Percentiles rank a stretch among this genome's conserved stretches.
These are phyloP conservation scores for Hippoglossus stenolepis DNA, from an alignment of 2,113 vertebrate species.

Conservation along the genomic window DNA sequence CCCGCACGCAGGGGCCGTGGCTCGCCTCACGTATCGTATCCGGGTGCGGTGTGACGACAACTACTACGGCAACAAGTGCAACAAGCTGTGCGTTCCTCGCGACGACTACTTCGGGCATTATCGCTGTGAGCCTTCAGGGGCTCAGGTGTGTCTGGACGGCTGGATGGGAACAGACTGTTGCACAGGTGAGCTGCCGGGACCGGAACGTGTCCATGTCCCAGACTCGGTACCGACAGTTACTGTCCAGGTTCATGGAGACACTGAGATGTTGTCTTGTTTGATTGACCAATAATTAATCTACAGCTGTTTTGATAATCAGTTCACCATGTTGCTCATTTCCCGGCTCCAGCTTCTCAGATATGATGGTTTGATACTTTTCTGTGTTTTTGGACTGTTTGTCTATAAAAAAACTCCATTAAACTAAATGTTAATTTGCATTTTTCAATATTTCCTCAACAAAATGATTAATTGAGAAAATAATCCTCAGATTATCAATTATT, in stretches of 20 bases:
- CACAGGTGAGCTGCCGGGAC: conserved; percentile 81
- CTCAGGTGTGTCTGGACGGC: conserved; percentile 93
- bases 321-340: too few species aligned
- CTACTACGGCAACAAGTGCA: conserved; percentile 94
- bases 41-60: conserved; percentile 92
- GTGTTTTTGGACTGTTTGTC: too few species aligned
- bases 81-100: conserved; percentile 93
- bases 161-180: conserved; percentile 94
- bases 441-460: too few species aligned
- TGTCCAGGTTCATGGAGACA: too few species aligned
- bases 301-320: too few species aligned
- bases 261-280: too few species aligned
- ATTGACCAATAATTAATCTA: neutral
- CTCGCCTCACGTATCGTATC: conserved; percentile 88
- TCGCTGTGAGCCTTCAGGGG: conserved; percentile 90
- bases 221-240: too few species aligned
- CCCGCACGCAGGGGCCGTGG: conserved; percentile 87
- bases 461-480: too few species aligned
- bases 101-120: conserved; percentile 96
- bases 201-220: too few species aligned
- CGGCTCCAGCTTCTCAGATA: neutral
- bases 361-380: neutral
- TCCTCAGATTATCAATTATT: too few species aligned
- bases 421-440: too few species aligned
- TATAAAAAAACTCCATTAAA: too few species aligned